Evolutionary conservation across 2,888 invertebrate species (phyloP), one percentile per base, ranked within the genome.

Genomic region (Heliconius hortense): DNA sequence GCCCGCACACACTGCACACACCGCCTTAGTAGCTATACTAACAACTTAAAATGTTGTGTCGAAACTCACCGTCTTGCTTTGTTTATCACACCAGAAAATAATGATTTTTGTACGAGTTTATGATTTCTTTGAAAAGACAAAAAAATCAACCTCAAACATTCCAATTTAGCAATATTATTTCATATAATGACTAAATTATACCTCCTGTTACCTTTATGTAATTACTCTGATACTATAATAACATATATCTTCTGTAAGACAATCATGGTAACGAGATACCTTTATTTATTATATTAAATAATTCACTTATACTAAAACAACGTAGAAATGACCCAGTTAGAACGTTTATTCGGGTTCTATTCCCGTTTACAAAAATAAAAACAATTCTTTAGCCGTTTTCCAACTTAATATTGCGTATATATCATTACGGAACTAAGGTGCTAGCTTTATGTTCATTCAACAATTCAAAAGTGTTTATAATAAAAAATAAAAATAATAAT

Each of bases 161-260:
- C 24, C 39, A 8, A 2, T 3, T 10, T 24, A 66, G 24, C 5
- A 35, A 43, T 66, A 66, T 43, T 43, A n/a, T 43, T 24, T 43
- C 10, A 35, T 43, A 66, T 66, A 66, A 66, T 66, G 15, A 66
- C 24, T 26, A 26, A 66, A 66, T 66, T 66, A 15, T n/a, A 39
- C 24, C 39, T 66, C 39, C n/a, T 35, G 26, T 64, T 64, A 35
- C 5, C 35, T 64, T 64, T 4, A 35, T 11, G 24, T 66, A 66
- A 66, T 66, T 24, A 66, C 15, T 13, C 24, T 66, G 35, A 35
- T 43, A 66, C 39, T 66, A 43, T 66, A 43, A 66, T 66, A 66
- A 66, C n/a, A 66, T 15, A 39, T 15, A 43, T n/a, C 35, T 0
- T 35, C 21, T n/a, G 7, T 35, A 10, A 35, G 13, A 21, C 13